A percentile compares a stretch with the other conserved stretches of the same genome.
phyloP scores from a whole-genome alignment of 2,888 invertebrate genomes.

The Galerucella nymphaeae region DNA sequence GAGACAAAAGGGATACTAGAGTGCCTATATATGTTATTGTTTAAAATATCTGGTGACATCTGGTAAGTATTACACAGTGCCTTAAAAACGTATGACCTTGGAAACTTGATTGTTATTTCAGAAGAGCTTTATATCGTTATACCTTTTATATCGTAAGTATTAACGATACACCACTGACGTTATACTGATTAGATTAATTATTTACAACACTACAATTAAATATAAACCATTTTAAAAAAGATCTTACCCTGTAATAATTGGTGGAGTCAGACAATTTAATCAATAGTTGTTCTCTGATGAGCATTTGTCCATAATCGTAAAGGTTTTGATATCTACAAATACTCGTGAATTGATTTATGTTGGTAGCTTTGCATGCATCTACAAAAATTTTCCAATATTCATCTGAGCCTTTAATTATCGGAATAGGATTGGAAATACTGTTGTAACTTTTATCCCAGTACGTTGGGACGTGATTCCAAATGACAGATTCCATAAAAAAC shows the following conservation, averaged over 20 bases:
- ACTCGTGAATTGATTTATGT: constrained; percentile 8
- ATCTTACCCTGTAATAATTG: constrained; percentile 46
- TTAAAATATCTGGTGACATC: no score
- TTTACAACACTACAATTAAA: no score
- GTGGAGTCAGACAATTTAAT: constrained; percentile 21
- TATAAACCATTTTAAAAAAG: background rate
- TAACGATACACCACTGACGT: no score
- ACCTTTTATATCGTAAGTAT: no score
- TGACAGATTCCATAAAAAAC: constrained; percentile 28
- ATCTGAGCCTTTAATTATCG: constrained; percentile 13
- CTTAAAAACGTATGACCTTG: no score
- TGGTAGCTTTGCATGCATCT: constrained; percentile 32
- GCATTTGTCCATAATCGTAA: constrained; percentile 49
- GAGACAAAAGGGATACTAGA: no score
- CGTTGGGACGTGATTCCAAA: constrained; percentile 50
- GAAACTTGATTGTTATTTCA: no score
- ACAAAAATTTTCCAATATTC: constrained; percentile 41
- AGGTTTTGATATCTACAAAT: constrained; percentile 48
- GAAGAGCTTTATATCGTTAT: no score
- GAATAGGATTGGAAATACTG: constrained; percentile 8
- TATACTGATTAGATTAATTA: no score
- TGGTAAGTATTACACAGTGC: no score
- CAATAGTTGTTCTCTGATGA: constrained; percentile 50
- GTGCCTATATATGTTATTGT: no score
- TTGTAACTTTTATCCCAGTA: constrained; percentile 49